Base-by-base conservation (phyloP, 2,888 invertebrate genomes). In the Ischnura elegans region DNA sequence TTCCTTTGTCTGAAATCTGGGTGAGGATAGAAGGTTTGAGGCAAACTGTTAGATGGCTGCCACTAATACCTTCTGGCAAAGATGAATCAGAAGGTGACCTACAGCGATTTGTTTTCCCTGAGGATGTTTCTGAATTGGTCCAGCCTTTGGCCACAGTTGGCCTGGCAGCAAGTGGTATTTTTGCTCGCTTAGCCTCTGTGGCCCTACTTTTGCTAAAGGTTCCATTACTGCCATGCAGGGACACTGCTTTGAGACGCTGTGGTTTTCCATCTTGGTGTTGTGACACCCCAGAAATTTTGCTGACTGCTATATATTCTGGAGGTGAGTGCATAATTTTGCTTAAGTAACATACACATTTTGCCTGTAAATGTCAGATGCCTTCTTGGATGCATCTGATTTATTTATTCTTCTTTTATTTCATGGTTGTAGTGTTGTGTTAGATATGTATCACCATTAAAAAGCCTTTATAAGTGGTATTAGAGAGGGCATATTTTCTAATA, bases 1-100 rank as follows among this genome's bases (percentile, higher is more conserved):
- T 98, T 95, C 98, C 98, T 46, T 96, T 97, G 95, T 97, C 97
- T 95, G 97, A 97, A 94, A 96, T 98, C 94, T 98, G 98, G 98
- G 96, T 97, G 94, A 97, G 98, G 94, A 97, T 97, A 94, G 98
- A 98, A 96, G 97, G 97, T 21, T 96, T 98, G 93, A 97, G 98
- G n/a, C 97, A 97, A 95, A 97, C 97, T 36, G 97, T 97, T 95
- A 97, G 97, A 96, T 98, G 98, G 97, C 96, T 97, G 66, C 97
- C 97, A 1, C 95, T 96, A 16, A 96, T 96, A 42, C 95, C 95
- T 51, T 96, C 96, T 86, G 84, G 55, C n/a, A 93, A 55, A 55
- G 55, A 87, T 61, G 93, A 87, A 25, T 29, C 55, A 46, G 95
- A 96, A 66, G 95, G 96, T n/a, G 96, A 96, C 94, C 96, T 97